Percentiles rank a stretch among this genome's conserved stretches.
Conservation (phyloP, 2,113 vertebrate species). For the Elgaria multicarinata region DNA sequence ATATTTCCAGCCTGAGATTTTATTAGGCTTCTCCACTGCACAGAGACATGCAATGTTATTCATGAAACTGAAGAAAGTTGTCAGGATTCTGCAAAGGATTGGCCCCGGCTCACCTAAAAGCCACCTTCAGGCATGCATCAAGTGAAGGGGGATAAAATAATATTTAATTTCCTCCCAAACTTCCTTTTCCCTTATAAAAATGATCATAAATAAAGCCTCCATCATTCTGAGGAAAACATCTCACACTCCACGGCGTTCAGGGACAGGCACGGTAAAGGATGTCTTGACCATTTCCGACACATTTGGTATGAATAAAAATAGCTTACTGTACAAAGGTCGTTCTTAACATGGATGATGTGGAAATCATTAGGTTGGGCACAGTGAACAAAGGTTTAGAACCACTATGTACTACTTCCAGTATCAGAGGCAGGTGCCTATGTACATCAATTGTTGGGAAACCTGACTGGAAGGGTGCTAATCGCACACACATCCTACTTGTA, state of each 20-base stretch:
- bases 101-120: neutral
- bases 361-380: neutral
- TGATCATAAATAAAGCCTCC: neutral
- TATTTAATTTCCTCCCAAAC: neutral
- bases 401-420: no score
- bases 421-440: no score
- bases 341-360: neutral
- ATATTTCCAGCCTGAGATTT: neutral
- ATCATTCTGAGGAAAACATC: neutral
- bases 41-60: neutral
- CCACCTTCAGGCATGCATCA: neutral
- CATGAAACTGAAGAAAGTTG: slow-evolving; percentile 6
- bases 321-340: neutral
- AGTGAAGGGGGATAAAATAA: no score
- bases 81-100: neutral
- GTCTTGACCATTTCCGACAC: neutral
- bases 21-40: neutral
- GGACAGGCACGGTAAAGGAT: neutral
- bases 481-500: no score
- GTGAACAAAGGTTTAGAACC: neutral
- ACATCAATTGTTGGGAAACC: no score
- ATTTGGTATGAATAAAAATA: neutral
- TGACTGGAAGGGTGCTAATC: no score
- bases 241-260: neutral
- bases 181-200: neutral